A percentile compares a stretch with the other conserved stretches of the same genome.
These are phyloP conservation scores for Lasius platythorax DNA, from an alignment of 2,888 invertebrate species.

Conservation along the genomic window DNA sequence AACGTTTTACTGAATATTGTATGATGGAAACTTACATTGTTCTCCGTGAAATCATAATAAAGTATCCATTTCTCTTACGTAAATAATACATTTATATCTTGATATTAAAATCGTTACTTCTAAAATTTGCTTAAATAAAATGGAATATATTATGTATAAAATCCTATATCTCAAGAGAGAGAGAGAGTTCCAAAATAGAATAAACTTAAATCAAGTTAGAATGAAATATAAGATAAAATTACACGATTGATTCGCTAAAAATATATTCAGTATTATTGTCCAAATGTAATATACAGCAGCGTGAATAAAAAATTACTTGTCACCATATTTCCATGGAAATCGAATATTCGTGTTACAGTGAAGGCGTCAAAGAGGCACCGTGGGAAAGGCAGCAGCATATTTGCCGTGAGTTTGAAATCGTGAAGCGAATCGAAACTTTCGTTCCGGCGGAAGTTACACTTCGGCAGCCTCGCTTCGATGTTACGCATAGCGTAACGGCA, in stretches of 20 bases:
- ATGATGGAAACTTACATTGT: neutral
- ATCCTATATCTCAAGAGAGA: neutral
- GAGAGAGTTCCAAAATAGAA: neutral
- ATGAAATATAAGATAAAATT: neutral
- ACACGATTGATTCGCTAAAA: neutral
- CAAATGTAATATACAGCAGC: neutral
- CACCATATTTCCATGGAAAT: slow-evolving; percentile 36
- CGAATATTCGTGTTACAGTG: slow-evolving; percentile 24
- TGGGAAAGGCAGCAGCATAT: slow-evolving; percentile 10
- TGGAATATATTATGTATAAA: neutral
- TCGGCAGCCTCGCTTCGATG: slow-evolving; percentile 24
- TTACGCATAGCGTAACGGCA: slow-evolving; percentile 27
- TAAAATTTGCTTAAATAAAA: slow-evolving; percentile 15
- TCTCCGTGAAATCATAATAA: neutral
- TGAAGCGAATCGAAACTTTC: slow-evolving; percentile 39
- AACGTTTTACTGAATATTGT: slow-evolving; percentile 12
- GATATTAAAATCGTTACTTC: neutral
- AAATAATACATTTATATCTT: neutral
- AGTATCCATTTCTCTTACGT: neutral
- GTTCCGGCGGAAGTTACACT: slow-evolving; percentile 32
- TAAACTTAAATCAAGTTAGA: neutral
- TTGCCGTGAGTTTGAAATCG: slow-evolving; percentile 32
- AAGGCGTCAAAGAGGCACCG: slow-evolving; percentile 25
- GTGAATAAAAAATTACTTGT: slow-evolving; percentile 11
- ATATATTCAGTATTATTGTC: neutral